Evolutionary conservation across 30 jellyfish, hydroid and myxozoan genomes (phyloP).

Genomic region (Pelagia noctiluca): DNA sequence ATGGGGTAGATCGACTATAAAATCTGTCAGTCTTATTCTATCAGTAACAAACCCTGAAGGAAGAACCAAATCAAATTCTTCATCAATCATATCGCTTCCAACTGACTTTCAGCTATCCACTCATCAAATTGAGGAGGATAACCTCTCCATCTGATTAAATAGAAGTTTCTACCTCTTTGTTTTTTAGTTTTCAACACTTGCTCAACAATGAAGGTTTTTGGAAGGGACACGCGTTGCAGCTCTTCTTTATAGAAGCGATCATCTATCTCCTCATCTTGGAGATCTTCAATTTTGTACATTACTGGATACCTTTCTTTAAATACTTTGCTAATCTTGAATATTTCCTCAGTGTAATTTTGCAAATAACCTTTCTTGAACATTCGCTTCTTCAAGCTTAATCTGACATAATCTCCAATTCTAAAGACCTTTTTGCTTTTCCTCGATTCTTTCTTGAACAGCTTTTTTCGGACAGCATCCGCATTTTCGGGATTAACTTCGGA

Average conservation of each 20-base stretch:
- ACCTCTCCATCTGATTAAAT: conserved; percentile 42
- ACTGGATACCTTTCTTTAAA: conserved; percentile 6
- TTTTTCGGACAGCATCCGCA: conserved; percentile 7
- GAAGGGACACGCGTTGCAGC: conserved; percentile 40
- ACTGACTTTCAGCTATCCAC: conserved; percentile 34
- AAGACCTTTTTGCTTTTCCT: not conserved
- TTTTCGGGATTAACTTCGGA: conserved; percentile 47
- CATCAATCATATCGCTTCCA: conserved; percentile 32
- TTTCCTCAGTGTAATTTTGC: conserved; percentile 50
- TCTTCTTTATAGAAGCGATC: conserved; percentile 62
- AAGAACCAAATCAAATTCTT: conserved; percentile 36
- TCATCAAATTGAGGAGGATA: conserved; percentile 43
- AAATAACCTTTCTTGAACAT: conserved; percentile 59
- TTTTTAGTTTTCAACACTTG: not conserved
- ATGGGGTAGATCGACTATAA: conserved; percentile 5
- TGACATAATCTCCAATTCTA: conserved; percentile 41
- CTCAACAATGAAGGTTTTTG: conserved; percentile 41
- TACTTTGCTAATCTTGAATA: conserved; percentile 17
- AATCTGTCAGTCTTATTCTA: not conserved
- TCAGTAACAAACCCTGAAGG: conserved; percentile 29
- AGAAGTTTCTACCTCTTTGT: conserved; percentile 25
- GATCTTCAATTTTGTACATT: conserved; percentile 38
- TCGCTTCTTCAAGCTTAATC: conserved; percentile 33
- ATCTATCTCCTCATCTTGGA: conserved; percentile 20
- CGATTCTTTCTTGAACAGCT: not conserved